Evolutionary conservation across 1,140 invertebrate genomes (phyloP).

Genomic region (Sitobion miscanthi): DNA sequence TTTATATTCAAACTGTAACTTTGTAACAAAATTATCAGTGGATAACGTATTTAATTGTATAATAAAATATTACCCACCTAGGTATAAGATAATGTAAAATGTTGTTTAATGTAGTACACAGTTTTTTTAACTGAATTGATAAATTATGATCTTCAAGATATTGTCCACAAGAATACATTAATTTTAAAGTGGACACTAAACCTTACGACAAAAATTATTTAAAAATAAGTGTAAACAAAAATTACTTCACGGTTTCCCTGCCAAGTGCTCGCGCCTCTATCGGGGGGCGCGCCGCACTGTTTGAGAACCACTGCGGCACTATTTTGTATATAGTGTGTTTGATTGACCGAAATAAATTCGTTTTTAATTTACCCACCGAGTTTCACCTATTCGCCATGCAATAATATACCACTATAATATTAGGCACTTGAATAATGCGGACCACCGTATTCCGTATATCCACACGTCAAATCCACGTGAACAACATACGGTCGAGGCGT

Average conservation of each 20-base stretch:
- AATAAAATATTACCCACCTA: too few relatives aligned
- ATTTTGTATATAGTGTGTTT: too few relatives aligned
- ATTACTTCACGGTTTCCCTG: neutral
- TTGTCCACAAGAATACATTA: neutral
- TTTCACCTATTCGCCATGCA: too few relatives aligned
- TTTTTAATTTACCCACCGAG: neutral
- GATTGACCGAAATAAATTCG: neutral
- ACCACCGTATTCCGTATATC: neutral
- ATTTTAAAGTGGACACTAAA: neutral
- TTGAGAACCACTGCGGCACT: neutral
- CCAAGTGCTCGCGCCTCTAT: neutral
- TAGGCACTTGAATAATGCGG: neutral
- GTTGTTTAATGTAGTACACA: neutral
- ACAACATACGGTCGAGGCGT: neutral
- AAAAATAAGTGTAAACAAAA: neutral
- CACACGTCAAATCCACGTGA: slow-evolving; percentile 1
- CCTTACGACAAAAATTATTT: neutral
- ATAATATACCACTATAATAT: neutral
- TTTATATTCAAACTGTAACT: neutral
- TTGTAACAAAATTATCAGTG: too few relatives aligned
- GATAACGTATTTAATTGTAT: too few relatives aligned
- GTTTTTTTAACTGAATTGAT: neutral
- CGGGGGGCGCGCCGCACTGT: neutral
- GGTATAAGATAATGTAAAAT: neutral
- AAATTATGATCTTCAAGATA: neutral